These are phyloP conservation scores for Salminus brasiliensis DNA, from an alignment of 2,113 vertebrate genomes.

Conservation along the genomic window DNA sequence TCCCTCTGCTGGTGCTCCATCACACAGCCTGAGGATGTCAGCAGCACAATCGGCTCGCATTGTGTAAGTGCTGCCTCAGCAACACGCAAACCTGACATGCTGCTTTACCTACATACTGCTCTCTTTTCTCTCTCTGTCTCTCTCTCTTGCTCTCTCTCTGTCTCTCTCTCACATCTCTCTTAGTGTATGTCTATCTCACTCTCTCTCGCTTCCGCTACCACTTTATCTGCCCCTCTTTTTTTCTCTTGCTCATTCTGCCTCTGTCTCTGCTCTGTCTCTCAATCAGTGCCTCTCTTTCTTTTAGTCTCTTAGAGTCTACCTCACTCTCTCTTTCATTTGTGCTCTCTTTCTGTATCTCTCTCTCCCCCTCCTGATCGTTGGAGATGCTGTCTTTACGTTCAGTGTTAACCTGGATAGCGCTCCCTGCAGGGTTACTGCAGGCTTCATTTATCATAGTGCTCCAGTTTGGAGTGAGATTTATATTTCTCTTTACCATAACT, in stretches of 20 bases:
- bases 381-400: conserved; percentile 69
- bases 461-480: conserved; percentile 74
- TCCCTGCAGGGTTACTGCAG: conserved; percentile 70
- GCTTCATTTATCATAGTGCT: conserved; percentile 80
- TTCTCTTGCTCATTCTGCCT: conserved; percentile 2
- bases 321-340: conserved; percentile 43
- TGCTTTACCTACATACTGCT: conserved; percentile 4
- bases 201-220: no score
- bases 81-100: conserved; percentile 61
- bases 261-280: conserved; percentile 54
- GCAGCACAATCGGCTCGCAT: conserved; percentile 69
- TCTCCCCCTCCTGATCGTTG: conserved; percentile 66
- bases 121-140: conserved; percentile 8
- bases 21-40: conserved; percentile 72
- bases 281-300: conserved; percentile 63
- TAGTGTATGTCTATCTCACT: conserved; percentile 44
- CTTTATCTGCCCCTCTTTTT: not conserved
- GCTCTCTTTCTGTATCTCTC: conserved; percentile 51
- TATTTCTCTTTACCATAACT: conserved; percentile 59
- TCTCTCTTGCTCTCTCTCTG: conserved; percentile 41
- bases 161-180: conserved; percentile 58
- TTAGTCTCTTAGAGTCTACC: conserved; percentile 33
- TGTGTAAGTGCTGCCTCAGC: conserved; percentile 71
- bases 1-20: conserved; percentile 68
- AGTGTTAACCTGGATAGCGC: conserved; percentile 73